phyloP scores from a whole-genome alignment of 2,888 invertebrate species.

The Agrilus mali region DNA sequence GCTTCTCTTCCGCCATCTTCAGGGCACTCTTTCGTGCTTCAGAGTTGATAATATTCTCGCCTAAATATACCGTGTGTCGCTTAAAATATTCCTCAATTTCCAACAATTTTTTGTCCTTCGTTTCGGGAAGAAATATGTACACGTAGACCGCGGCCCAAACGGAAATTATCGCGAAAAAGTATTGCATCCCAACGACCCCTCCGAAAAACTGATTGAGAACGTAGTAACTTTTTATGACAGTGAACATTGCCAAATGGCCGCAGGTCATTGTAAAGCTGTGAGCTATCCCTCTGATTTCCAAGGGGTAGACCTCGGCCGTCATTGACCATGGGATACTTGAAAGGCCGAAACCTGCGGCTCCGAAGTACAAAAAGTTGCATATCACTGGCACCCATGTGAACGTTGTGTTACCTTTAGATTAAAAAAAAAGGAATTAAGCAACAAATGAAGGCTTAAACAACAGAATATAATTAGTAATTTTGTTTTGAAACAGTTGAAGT shows the following conservation, averaged over 20 bases:
- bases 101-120: slow-evolving; percentile 30
- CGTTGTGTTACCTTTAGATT: slow-evolving; percentile 10
- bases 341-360: slow-evolving; percentile 37
- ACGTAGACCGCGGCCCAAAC: slow-evolving; percentile 26
- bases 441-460: too few relatives aligned
- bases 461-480: too few relatives aligned
- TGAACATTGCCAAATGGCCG: slow-evolving; percentile 38
- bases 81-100: slow-evolving; percentile 33
- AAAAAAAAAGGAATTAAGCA: slow-evolving; percentile 31
- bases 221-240: slow-evolving; percentile 34
- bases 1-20: too few relatives aligned
- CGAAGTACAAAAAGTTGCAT: slow-evolving; percentile 35
- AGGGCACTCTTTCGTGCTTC: too few relatives aligned
- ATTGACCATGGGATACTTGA: slow-evolving; percentile 41
- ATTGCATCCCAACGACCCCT: slow-evolving; percentile 34
- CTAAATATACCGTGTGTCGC: slow-evolving; percentile 15
- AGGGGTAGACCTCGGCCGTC: slow-evolving; percentile 40
- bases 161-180: slow-evolving; percentile 34
- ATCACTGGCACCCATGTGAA: slow-evolving; percentile 28
- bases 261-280: slow-evolving; percentile 36
- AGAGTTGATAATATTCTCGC: too few relatives aligned
- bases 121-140: slow-evolving; percentile 30
- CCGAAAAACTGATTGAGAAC: slow-evolving; percentile 17
- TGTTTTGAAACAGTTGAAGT: too few relatives aligned
- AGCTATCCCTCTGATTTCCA: slow-evolving; percentile 37